Evolutionary conservation across 2,888 invertebrate species (phyloP).

Genomic region (Cybosia mesomella): DNA sequence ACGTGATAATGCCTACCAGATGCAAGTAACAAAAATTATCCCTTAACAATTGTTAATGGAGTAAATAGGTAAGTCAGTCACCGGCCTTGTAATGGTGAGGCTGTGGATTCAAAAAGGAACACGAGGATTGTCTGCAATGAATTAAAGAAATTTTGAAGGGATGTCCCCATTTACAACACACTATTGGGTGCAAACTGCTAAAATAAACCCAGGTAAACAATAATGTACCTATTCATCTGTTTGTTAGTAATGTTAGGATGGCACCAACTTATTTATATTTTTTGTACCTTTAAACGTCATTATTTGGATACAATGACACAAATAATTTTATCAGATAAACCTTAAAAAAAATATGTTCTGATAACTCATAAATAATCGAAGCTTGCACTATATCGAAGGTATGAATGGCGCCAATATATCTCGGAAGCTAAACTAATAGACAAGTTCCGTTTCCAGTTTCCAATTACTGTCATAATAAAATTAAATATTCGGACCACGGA

Average conservation of each 20-base stretch:
- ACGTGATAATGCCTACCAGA: not conserved
- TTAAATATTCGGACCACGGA: conserved; percentile 66
- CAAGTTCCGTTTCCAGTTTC: conserved; percentile 48
- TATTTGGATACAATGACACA: not conserved
- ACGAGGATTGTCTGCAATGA: not conserved
- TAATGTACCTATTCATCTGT: too few relatives aligned
- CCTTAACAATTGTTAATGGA: not conserved
- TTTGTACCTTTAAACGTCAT: not conserved
- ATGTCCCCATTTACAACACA: not conserved
- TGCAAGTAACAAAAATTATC: not conserved
- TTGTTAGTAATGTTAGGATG: not conserved
- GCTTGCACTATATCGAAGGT: not conserved
- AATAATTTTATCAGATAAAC: too few relatives aligned
- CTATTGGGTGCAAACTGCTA: too few relatives aligned
- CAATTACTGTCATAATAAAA: conserved; percentile 47
- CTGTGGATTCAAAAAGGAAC: not conserved
- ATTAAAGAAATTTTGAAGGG: not conserved
- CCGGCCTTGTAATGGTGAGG: conserved; percentile 1
- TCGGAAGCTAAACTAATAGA: conserved; percentile 33
- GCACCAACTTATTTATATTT: too few relatives aligned
- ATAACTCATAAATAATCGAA: too few relatives aligned
- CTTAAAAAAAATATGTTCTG: too few relatives aligned
- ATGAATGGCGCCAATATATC: conserved; percentile 6
- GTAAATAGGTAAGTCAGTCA: not conserved
- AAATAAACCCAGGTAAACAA: not conserved